A percentile compares a stretch with the other conserved stretches of the same genome.
These are phyloP conservation scores for Austrolebias charrua DNA, from an alignment of 2,797 vertebrate genomes.

Conservation along the genomic window DNA sequence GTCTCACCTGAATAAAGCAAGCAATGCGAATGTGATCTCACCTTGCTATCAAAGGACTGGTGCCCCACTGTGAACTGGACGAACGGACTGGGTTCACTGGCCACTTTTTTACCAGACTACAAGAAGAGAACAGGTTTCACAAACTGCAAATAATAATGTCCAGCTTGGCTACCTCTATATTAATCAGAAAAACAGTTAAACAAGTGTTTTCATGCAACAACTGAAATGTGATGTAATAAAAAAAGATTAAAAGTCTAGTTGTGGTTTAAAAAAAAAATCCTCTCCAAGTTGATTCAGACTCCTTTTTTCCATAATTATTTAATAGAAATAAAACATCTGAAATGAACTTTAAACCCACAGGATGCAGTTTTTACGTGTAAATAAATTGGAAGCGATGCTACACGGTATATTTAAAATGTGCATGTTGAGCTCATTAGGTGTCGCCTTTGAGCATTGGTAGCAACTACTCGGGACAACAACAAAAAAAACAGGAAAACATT, in stretches of 20 bases:
- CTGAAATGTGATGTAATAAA: not conserved
- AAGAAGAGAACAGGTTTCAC: conserved; percentile 33
- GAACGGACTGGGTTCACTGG: conserved; percentile 89
- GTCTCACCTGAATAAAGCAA: not conserved
- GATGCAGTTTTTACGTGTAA: not conserved
- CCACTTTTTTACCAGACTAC: conserved; percentile 93
- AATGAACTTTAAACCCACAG: not conserved
- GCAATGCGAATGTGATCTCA: conserved; percentile 59
- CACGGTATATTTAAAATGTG: no score
- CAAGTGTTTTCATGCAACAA: not conserved
- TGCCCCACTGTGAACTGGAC: conserved; percentile 93
- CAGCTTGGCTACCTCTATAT: not conserved
- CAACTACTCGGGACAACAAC: not conserved
- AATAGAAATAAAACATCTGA: not conserved
- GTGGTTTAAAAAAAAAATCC: not conserved
- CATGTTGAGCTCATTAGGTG: not conserved
- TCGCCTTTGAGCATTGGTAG: not conserved
- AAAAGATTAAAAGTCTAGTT: not conserved
- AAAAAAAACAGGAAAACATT: conserved; percentile 6
- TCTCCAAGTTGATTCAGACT: not conserved
- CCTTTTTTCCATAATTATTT: not conserved
- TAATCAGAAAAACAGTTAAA: not conserved
- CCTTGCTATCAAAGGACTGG: conserved; percentile 91
- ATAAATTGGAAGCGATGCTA: not conserved
- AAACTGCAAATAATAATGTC: not conserved